Base-by-base conservation (phyloP, 1,140 invertebrate species). In the Leptestheria dahalacensis region DNA sequence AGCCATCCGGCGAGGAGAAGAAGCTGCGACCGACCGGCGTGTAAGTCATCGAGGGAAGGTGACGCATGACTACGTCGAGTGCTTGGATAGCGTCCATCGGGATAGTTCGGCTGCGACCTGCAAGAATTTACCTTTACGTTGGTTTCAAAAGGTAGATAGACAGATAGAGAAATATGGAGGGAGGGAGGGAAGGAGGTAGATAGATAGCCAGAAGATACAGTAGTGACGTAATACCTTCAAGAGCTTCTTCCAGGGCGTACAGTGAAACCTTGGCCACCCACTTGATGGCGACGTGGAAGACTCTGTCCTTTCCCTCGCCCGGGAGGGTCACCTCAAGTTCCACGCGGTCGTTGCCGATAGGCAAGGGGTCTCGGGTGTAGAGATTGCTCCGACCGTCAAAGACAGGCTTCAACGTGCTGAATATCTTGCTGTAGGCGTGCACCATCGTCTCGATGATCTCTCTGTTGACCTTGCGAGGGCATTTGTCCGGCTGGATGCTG, bases 401-500 rank as follows among this genome's bases (percentile, higher is more conserved):
- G 15, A 99, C 97, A 57, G 97, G 97, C 72, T 96, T 97, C 47
- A 97, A 75, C 68, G 89, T 89, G 69, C 92, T 88, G 80, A 99
- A 99, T 69, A 98, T 94, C 77, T 97, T 97, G 70, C 85, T 86
- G 73, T 97, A 98, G 33, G 91, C 86, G 70, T 94, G 86, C 61
- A 99, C 96, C 95, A 99, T 98, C 9, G 93, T 97, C 74, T 98
- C 93, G 69, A 99, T 95, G 69, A 99, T 99, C 81, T 99, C 97
- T 66, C 95, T 83, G 78, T 99, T 99, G 60, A 94, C 93, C 79
- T 98, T 95, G 62, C 97, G 78, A 52, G 97, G 97, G 77, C 97
- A 99, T 76, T 99, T 99, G 73, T 99, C 97, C 24, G 97, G 97
- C 68, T 94, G 91, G 68, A 99, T 99, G 70, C 89, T 93, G 51